Evolutionary conservation across 2,888 invertebrate species (phyloP).

Genomic region (Cephus rjabovi): DNA sequence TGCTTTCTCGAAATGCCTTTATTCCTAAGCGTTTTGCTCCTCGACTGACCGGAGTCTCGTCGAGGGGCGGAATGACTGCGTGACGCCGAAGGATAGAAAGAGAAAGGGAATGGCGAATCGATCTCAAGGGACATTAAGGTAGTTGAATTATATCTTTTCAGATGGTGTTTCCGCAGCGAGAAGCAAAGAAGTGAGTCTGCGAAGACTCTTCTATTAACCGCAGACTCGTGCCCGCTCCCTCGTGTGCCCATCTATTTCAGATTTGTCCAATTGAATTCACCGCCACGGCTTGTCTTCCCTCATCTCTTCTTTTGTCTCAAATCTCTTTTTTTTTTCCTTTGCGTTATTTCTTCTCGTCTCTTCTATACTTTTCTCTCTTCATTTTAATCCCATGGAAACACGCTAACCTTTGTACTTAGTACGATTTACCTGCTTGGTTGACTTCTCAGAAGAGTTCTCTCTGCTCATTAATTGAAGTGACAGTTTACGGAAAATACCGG

Average conservation of each 20-base stretch:
- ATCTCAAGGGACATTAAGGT: conserved; percentile 32
- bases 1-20: not conserved
- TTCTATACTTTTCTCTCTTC: conserved; percentile 13
- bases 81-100: conserved; percentile 2
- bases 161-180: not conserved
- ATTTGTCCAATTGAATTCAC: conserved; percentile 45
- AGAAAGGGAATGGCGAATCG: conserved; percentile 27
- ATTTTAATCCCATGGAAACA: conserved; percentile 9
- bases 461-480: not conserved
- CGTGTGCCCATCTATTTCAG: conserved; percentile 39
- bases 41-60: not conserved
- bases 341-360: conserved; percentile 9
- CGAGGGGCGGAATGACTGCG: not conserved
- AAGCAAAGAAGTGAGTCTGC: conserved; percentile 12
- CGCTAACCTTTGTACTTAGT: conserved; percentile 39
- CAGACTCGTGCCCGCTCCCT: conserved; percentile 21
- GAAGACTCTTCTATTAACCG: conserved; percentile 48
- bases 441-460: conserved; percentile 14
- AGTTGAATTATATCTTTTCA: conserved; percentile 39
- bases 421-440: conserved; percentile 45
- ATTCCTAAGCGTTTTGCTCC: not conserved
- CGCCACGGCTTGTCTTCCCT: not conserved
- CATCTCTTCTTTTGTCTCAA: conserved; percentile 10
- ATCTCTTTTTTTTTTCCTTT: conserved; percentile 4
- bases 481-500: not conserved